Evolutionary conservation across 2,888 invertebrate species (phyloP), one percentile per base, ranked within the genome.

Genomic region (Lamellibrachia satsuma): DNA sequence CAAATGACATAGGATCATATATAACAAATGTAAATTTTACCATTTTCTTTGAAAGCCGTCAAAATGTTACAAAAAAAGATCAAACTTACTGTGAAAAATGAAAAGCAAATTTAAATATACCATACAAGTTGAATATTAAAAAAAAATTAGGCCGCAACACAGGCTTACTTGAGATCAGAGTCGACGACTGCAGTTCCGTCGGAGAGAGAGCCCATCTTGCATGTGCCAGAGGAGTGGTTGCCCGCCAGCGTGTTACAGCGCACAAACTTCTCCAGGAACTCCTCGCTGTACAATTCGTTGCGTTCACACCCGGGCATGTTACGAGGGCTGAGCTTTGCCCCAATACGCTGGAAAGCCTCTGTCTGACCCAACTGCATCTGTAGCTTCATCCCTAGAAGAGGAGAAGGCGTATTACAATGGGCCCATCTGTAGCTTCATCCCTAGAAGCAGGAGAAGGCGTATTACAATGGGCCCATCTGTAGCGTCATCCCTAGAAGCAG

Each of bases 211-310:
- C 98, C 98, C 95, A 98, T 98, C 15, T 97, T 97, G 95, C 98
- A 98, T 1, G 97, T 98, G 2, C 98, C 98, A 0, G 97, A 97
- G 0, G 97, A 97, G 96, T 98, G 98, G 95, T 98, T 98, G 0
- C 93, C 93, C n/a, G 93, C 92, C 92, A 93, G 90, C 8, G 93
- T 93, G 92, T 93, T 92, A n/a, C 15, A 9, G n/a, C 93, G 92
- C 3, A 93, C 93, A n/a, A 92, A 93, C 51, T 91, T 90, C 93
- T 93, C 93, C 90, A 93, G 92, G 92, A 93, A 93, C 8, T 93
- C 93, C 57, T 93, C 91, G 60, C 93, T 93, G 92, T 93, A 93
- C 51, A 92, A 6, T 2, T 22, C 39, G 91, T 57, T 39, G 1
- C 91, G 75, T 52, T 90, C 51, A 27, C 55, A 55, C 11, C 90